Evolutionary conservation across 2,113 vertebrate genomes (phyloP).

Genomic region (Chamaea fasciata): DNA sequence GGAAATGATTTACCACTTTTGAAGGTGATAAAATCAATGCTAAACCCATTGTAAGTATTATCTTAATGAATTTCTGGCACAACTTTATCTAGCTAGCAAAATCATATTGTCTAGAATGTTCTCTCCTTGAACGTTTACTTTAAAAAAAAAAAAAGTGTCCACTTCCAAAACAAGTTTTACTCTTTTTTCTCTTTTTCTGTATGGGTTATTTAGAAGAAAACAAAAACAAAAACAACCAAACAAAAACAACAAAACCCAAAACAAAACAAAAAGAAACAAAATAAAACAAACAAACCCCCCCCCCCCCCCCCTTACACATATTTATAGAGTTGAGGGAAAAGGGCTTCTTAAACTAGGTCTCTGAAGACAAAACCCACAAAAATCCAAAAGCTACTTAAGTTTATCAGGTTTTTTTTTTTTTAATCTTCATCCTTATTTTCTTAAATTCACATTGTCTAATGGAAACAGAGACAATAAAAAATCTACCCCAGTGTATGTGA

Average conservation of each 20-base stretch:
- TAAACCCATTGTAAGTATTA: neutral
- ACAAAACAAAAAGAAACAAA: too few relatives aligned
- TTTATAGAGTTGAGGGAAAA: fast-evolving
- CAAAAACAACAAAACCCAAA: too few relatives aligned
- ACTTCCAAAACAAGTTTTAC: neutral
- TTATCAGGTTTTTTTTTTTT: neutral
- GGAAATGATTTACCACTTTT: neutral
- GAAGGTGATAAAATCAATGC: neutral
- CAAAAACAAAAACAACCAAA: too few relatives aligned
- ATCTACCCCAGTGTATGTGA: neutral
- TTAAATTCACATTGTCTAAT: neutral
- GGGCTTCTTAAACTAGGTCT: neutral
- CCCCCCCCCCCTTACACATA: neutral
- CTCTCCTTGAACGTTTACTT: neutral
- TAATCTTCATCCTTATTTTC: neutral
- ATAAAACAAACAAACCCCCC: too few relatives aligned
- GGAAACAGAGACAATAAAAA: neutral
- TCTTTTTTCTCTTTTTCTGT: fast-evolving
- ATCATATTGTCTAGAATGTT: neutral
- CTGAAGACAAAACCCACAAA: neutral
- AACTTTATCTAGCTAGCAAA: neutral
- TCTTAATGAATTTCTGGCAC: neutral
- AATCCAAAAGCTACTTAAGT: neutral
- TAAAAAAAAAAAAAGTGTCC: neutral
- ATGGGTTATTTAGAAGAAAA: fast-evolving